Evolutionary conservation across 2,888 invertebrate genomes (phyloP).

Genomic region (Drosophila parthenogenetica): DNA sequence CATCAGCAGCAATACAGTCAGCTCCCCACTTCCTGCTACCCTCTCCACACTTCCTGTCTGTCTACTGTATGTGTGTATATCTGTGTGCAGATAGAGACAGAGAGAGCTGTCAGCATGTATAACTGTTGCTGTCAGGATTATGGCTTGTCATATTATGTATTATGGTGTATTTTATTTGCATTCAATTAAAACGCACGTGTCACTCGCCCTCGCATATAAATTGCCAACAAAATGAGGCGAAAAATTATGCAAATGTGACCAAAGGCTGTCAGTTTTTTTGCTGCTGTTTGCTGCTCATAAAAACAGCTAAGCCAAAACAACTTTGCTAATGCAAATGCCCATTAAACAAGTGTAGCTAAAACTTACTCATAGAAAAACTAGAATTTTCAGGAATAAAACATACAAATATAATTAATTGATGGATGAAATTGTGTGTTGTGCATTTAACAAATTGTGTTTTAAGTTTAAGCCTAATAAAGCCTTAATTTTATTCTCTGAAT

Average conservation of each 20-base stretch:
- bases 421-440: no score
- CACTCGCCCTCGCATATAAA: slow-evolving; percentile 67
- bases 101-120: slow-evolving; percentile 68
- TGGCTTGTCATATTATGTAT: slow-evolving; percentile 77
- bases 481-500: no score
- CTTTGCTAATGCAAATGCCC: slow-evolving; percentile 28
- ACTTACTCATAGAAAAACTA: not conserved
- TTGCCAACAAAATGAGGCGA: slow-evolving; percentile 69
- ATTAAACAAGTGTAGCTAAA: not conserved
- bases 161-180: slow-evolving; percentile 77
- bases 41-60: not conserved
- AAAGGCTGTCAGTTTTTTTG: slow-evolving; percentile 5
- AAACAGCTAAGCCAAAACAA: slow-evolving; percentile 54
- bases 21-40: slow-evolving; percentile 4
- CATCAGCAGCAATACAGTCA: slow-evolving; percentile 17
- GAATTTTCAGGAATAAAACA: not conserved
- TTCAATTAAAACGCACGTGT: slow-evolving; percentile 79
- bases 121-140: slow-evolving; percentile 80
- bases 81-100: slow-evolving; percentile 35
- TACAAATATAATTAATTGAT: not conserved
- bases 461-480: no score
- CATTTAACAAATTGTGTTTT: no score
- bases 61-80: not conserved
- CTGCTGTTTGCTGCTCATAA: slow-evolving; percentile 20
- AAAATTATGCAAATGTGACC: slow-evolving; percentile 70